Base-by-base conservation (phyloP, 1,140 invertebrate genomes). In the Dreissena polymorpha region DNA sequence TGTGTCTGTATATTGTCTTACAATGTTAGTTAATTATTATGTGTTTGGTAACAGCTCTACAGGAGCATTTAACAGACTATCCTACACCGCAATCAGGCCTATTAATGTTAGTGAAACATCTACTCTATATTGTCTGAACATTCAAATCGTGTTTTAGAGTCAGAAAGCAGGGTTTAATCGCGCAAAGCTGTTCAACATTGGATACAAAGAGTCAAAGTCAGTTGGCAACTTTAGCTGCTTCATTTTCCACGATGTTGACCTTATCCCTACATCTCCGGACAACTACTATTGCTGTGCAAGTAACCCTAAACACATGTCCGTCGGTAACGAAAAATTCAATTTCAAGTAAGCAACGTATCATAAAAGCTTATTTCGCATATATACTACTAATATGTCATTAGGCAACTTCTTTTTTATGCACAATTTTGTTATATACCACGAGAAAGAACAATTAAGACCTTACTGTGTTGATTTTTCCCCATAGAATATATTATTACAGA, bases 211-310 rank as follows among this genome's bases (percentile, higher is more conserved):
- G 93, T 96, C 97, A 8, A 91, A 95, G 82, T 96, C 96, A 90
- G 93, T 95, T 63, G 94, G 95, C 53, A 94, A 95, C 55, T 92
- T 95, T 93, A 95, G 97, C 88, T 99, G 97, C 93, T 98, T 98
- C 92, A 95, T 98, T 84, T 98, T 99, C 93, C 97, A 99, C 93
- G 98, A 99, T 92, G 96, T 99, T 51, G 97, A 99, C 93, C 94
- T 98, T 71, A 93, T 98, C 88, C 97, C 97, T 10, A 96, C 98
- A 89, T 96, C 99, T 93, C 96, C 98, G 89, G 93, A 96, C 82
- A 98, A 98, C 93, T 92, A 98, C 21, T 99, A 99, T 93, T 68
- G 68, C 53, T 98, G 97, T 93, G 96, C 96, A 2, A 94, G 95
- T 82, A 86, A 90, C 63, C 91, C 92, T 1, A 73, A 91, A 49